Conservation (phyloP, 2,797 vertebrate species). For the Sphenopsis melanotis region DNA sequence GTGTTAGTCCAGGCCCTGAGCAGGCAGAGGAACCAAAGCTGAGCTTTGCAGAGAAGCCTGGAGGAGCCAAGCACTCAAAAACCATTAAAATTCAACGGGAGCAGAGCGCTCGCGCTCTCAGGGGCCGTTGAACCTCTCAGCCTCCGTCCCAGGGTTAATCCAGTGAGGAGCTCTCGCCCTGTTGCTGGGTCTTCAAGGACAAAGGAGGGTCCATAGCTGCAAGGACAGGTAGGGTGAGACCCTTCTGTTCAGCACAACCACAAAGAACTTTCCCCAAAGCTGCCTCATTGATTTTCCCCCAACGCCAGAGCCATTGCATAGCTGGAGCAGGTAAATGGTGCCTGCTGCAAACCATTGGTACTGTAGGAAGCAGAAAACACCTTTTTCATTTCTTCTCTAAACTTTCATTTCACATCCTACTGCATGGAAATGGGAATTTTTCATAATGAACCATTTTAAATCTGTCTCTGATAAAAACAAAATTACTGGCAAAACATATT, state of each 20-base stretch:
- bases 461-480: background rate
- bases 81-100: background rate
- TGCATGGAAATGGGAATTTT: background rate
- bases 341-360: rapidly evolving
- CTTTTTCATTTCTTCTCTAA: background rate
- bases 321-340: background rate
- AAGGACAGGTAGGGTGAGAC: rapidly evolving
- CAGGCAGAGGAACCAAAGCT: background rate
- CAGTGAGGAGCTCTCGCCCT: background rate
- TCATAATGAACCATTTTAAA: background rate
- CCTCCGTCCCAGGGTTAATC: background rate
- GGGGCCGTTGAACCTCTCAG: background rate
- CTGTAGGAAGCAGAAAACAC: background rate
- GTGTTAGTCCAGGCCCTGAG: background rate
- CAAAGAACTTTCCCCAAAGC: background rate
- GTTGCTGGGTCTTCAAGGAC: background rate
- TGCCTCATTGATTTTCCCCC: background rate
- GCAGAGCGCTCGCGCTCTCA: rapidly evolving
- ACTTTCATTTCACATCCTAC: background rate
- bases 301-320: rapidly evolving
- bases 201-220: background rate
- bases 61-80: background rate
- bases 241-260: background rate
- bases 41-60: background rate
- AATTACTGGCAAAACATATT: background rate